phyloP scores from a whole-genome alignment of 2,888 invertebrate genomes.

The Actias luna region DNA sequence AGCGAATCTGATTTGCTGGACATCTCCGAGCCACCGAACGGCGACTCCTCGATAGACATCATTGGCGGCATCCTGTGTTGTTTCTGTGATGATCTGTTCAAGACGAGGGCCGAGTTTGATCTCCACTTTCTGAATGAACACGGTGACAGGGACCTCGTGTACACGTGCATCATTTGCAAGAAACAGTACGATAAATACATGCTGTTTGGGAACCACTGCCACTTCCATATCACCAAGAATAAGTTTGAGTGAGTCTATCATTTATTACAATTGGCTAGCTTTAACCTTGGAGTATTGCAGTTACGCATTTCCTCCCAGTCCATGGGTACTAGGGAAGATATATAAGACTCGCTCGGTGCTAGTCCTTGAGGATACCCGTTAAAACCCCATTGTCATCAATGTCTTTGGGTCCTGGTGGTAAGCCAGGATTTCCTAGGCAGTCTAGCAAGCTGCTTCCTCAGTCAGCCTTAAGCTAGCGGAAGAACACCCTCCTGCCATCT shows the following conservation, averaged over 20 bases:
- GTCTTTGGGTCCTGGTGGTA: too few species aligned
- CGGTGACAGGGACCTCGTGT: constrained; percentile 56
- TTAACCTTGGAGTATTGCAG: too few species aligned
- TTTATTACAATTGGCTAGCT: not conserved
- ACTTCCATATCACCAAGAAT: constrained; percentile 70
- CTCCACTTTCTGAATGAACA: constrained; percentile 76
- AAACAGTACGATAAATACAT: constrained; percentile 79
- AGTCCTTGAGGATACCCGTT: too few species aligned
- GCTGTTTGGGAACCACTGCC: constrained; percentile 79
- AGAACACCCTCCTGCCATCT: too few species aligned
- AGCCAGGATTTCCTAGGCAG: too few species aligned
- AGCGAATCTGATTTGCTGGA: constrained; percentile 28
- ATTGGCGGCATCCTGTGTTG: constrained; percentile 77
- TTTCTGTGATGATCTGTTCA: constrained; percentile 75
- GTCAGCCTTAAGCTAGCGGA: too few species aligned
- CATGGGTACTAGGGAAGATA: too few species aligned
- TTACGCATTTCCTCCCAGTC: too few species aligned
- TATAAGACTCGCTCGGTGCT: too few species aligned
- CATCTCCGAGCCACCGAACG: constrained; percentile 37
- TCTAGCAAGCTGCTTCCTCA: too few species aligned
- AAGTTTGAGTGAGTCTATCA: constrained; percentile 59
- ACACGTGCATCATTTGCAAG: constrained; percentile 81
- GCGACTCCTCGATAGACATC: constrained; percentile 67
- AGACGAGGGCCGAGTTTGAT: constrained; percentile 76
- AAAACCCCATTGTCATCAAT: too few species aligned